A percentile compares a stretch with the other conserved stretches of the same genome.
These are phyloP conservation scores for Epinephelus awoara DNA, from an alignment of 2,797 vertebrate species.

Conservation along the genomic window DNA sequence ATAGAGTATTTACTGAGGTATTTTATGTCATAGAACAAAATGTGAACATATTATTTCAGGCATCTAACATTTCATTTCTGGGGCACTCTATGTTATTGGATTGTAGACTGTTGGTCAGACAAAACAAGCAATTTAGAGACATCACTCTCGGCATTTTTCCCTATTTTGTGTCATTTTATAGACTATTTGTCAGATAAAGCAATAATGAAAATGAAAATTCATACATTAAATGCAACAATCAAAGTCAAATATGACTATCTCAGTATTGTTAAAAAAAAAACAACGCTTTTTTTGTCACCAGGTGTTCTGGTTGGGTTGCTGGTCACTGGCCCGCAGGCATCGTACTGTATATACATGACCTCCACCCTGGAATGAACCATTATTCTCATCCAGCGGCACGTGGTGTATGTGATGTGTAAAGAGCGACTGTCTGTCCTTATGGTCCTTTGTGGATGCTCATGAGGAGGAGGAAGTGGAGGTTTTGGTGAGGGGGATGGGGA, in stretches of 20 bases:
- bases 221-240: neutral
- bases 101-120: too few species aligned
- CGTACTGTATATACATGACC: conserved; percentile 24
- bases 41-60: too few species aligned
- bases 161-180: neutral
- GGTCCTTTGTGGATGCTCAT: conserved; percentile 57
- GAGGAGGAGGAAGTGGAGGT: conserved; percentile 45
- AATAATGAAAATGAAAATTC: neutral
- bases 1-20: too few species aligned
- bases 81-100: too few species aligned
- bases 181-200: accelerated
- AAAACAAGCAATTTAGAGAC: neutral
- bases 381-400: conserved; percentile 40
- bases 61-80: too few species aligned
- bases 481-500: conserved; percentile 55
- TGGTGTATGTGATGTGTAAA: conserved; percentile 43
- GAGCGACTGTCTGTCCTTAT: conserved; percentile 33
- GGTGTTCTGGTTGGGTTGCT: neutral
- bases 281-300: neutral
- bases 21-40: too few species aligned
- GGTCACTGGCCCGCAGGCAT: conserved; percentile 4
- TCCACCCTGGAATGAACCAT: conserved; percentile 50
- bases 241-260: neutral
- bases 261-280: neutral
- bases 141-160: neutral